phyloP scores from a whole-genome alignment of 2,113 vertebrate genomes.

The Probosciger aterrimus region DNA sequence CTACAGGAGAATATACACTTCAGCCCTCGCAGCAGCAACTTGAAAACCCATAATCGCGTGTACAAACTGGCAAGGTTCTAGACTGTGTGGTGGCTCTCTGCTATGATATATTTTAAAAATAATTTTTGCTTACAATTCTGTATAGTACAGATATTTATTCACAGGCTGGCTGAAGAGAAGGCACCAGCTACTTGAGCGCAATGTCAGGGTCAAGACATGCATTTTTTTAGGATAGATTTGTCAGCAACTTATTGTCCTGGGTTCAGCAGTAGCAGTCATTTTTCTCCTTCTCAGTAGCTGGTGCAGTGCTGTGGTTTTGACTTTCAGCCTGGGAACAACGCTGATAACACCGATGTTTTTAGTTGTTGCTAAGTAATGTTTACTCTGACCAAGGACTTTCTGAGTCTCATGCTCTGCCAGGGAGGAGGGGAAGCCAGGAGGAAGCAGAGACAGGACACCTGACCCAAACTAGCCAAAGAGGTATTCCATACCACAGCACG shows the following conservation, averaged over 20 bases:
- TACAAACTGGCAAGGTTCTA: not conserved
- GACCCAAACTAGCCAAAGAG: no score
- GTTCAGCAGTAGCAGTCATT: not conserved
- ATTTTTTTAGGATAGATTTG: not conserved
- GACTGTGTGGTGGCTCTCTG: not conserved
- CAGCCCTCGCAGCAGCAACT: not conserved
- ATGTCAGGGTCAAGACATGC: not conserved
- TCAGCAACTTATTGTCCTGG: not conserved
- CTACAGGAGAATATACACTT: not conserved
- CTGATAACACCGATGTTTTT: not conserved
- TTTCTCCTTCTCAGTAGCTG: not conserved
- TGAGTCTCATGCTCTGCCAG: not conserved
- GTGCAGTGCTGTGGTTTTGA: not conserved
- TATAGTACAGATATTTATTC: not conserved
- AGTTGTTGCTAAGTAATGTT: not conserved
- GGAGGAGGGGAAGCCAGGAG: no score
- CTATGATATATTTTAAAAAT: not conserved
- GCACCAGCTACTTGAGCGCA: not conserved
- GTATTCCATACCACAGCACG: no score
- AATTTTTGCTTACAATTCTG: not conserved
- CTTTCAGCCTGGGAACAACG: not conserved
- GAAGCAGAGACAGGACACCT: no score
- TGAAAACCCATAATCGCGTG: not conserved
- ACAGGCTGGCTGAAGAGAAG: not conserved
- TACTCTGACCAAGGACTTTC: not conserved